Percentiles rank a stretch among this genome's conserved stretches.
phyloP scores from a whole-genome alignment of 2,888 invertebrate species.

The Nephrotoma appendiculata region DNA sequence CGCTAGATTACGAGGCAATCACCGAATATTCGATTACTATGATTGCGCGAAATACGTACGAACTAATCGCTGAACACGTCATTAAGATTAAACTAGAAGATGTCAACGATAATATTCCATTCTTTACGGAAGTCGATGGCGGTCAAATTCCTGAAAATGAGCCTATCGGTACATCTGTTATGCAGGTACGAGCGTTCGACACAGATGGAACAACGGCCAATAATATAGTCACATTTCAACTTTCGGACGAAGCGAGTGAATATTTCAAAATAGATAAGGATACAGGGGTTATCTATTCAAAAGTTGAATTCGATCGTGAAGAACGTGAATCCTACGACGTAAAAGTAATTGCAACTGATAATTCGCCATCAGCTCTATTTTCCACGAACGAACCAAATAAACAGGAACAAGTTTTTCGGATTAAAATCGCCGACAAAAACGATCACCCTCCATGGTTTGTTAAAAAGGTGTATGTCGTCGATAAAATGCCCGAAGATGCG shows the following conservation, averaged over 20 bases:
- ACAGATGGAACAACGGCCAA: constrained; percentile 70
- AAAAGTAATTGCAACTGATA: constrained; percentile 81
- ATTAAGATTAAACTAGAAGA: constrained; percentile 68
- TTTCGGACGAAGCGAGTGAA: constrained; percentile 47
- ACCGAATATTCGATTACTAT: constrained; percentile 73
- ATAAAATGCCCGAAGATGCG: constrained; percentile 66
- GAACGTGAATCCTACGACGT: constrained; percentile 71
- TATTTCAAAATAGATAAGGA: constrained; percentile 68
- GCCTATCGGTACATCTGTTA: constrained; percentile 65
- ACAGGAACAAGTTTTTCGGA: constrained; percentile 67
- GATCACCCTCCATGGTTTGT: constrained; percentile 88
- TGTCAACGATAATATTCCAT: constrained; percentile 82
- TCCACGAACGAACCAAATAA: constrained; percentile 54
- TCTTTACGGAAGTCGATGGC: constrained; percentile 65
- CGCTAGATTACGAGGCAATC: constrained; percentile 72
- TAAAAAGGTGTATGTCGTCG: constrained; percentile 55
- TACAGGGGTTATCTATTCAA: constrained; percentile 81
- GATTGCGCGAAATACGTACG: constrained; percentile 66
- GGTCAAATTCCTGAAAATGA: constrained; percentile 81
- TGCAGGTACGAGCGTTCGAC: constrained; percentile 75
- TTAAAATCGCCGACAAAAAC: constrained; percentile 90
- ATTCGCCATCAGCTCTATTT: constrained; percentile 65
- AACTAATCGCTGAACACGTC: constrained; percentile 62
- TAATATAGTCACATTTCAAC: constrained; percentile 67
- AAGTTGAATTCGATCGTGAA: constrained; percentile 75